These are phyloP conservation scores for Plebejus anna DNA, from an alignment of 2,888 invertebrate species.

Conservation along the genomic window DNA sequence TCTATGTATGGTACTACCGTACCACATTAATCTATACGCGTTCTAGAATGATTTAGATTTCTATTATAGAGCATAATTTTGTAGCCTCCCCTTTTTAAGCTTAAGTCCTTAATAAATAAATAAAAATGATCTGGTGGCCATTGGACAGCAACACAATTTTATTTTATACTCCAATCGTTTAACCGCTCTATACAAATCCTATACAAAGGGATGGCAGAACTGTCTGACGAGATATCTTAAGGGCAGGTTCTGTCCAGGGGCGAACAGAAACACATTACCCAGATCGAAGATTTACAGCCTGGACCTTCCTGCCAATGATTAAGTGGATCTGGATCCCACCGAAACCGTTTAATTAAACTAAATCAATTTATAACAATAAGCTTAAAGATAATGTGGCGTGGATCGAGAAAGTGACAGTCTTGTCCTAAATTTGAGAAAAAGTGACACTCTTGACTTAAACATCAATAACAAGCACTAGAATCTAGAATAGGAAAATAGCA, in stretches of 20 bases:
- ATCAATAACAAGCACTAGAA: not conserved
- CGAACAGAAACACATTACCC: constrained; percentile 79
- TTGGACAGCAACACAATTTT: not conserved
- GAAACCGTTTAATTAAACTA: constrained; percentile 9
- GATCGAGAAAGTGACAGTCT: not conserved
- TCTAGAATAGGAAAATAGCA: not conserved
- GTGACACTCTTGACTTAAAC: not conserved
- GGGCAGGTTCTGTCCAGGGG: constrained; percentile 78
- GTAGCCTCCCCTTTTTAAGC: too few relatives aligned
- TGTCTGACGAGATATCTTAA: constrained; percentile 77
- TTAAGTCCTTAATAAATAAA: not conserved
- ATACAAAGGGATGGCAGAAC: constrained; percentile 60
- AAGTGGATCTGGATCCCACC: constrained; percentile 17
- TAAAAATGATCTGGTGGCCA: not conserved
- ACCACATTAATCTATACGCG: too few relatives aligned
- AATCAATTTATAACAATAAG: constrained; percentile 17
- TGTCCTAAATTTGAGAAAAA: not conserved
- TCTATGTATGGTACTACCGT: too few relatives aligned
- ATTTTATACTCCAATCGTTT: not conserved
- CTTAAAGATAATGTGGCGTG: not conserved
- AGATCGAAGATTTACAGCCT: constrained; percentile 50
- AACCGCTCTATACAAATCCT: constrained; percentile 43
- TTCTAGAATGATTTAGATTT: too few relatives aligned
- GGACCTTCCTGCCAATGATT: constrained; percentile 49
- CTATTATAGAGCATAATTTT: too few relatives aligned